Base-by-base conservation (phyloP, 1,140 invertebrate species). In the Rhyzopertha dominica region DNA sequence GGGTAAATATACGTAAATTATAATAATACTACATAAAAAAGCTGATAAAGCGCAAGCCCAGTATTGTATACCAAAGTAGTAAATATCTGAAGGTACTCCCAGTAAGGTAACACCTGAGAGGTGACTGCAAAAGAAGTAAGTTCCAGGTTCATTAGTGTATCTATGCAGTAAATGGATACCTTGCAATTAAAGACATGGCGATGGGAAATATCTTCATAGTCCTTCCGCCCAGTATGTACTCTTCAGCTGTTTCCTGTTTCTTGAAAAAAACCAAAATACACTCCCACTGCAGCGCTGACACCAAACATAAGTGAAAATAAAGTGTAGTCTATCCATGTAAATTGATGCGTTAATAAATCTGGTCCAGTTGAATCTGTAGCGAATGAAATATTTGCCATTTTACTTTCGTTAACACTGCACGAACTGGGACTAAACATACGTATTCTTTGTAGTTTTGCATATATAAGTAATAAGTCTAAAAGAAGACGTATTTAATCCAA, bases 51-150 rank as follows among this genome's bases (percentile, higher is more conserved):
- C 67, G 1, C 76, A 75, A 3, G 74, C 68, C 48, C 74, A 73
- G 53, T 82, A 85, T 54, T 81, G 75, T 1, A 78, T 78, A 1
- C 85, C 85, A 53, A 79, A 78, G 8, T 72, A 61, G 49, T 90
- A 90, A 36, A 88, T 79, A 56, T 90, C 87, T 30, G 64, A 36
- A 26, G 69, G 65, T 0, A 82, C 76, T 3, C 84, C 85, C 1
- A 90, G 69, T 4, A 90, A 59, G 0, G 84, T 84, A 22, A 89
- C 82, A 24, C 85, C 84, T n/a, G 85, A 88, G 57, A 87, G 70
- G 54, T 85, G 84, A 59, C 82, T 86, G 14, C 5, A 52, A 40
- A 31, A 41, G 4, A 28, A n/a, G 2, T n/a, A n/a, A n/a, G n/a
- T n/a, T n/a, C n/a, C n/a, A n/a, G n/a, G n/a, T n/a, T n/a, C n/a